Percentiles rank a stretch among this genome's conserved stretches.
Evolutionary conservation across 2,888 invertebrate species (phyloP).

Genomic region (Lordiphosa andalusiaca): DNA sequence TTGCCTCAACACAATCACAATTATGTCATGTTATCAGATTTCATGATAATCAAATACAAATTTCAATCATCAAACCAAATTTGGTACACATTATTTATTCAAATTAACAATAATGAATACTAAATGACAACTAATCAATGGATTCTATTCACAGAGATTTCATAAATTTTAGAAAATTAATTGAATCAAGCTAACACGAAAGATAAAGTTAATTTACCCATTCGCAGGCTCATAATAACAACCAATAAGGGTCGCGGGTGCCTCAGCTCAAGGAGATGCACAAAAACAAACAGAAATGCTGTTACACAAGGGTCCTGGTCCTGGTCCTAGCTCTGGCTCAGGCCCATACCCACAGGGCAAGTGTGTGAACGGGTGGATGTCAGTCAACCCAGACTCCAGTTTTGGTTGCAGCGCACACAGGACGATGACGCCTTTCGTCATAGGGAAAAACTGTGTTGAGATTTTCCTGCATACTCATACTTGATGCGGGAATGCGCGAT

Average conservation of each 20-base stretch:
- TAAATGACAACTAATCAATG: no score
- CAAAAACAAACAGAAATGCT: slow-evolving; percentile 46
- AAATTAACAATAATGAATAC: no score
- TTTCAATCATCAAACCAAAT: no score
- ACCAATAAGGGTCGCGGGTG: no score
- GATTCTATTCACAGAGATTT: no score
- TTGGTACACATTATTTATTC: no score
- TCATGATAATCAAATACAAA: no score
- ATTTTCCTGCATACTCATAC: slow-evolving; percentile 50
- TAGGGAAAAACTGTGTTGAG: slow-evolving; percentile 57
- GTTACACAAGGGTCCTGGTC: slow-evolving; percentile 38
- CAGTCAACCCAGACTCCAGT: slow-evolving; percentile 26
- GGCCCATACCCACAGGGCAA: slow-evolving; percentile 22
- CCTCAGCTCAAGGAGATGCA: slow-evolving; percentile 41
- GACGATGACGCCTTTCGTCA: slow-evolving; percentile 59
- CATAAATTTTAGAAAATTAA: no score
- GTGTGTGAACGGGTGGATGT: slow-evolving; percentile 9
- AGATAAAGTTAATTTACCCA: slow-evolving; percentile 24
- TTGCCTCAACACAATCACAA: no score
- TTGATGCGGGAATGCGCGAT: slow-evolving; percentile 7
- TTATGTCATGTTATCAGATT: not conserved
- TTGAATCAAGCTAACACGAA: no score
- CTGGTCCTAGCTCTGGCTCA: slow-evolving; percentile 26
- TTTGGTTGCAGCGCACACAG: slow-evolving; percentile 35
- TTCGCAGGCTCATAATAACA: not conserved